Conservation (phyloP, 2,797 vertebrate species). For the Myotis daubentonii region DNA sequence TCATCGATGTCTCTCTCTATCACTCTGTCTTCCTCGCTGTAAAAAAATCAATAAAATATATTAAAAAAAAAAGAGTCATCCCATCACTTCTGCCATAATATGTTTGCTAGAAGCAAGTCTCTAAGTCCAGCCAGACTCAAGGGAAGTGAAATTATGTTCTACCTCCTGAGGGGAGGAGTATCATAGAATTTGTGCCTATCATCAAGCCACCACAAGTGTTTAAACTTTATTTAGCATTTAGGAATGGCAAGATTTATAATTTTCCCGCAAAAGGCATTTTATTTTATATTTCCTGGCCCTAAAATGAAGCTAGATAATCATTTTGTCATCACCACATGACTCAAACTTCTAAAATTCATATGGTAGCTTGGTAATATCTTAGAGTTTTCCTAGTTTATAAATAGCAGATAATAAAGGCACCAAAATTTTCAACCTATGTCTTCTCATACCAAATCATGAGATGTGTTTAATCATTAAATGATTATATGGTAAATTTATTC, state of each 20-base stretch:
- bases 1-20: too few species aligned
- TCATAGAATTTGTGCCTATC: neutral
- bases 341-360: constrained; percentile 34
- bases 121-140: neutral
- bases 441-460: neutral
- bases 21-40: too few species aligned
- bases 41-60: too few species aligned
- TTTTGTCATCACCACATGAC: neutral
- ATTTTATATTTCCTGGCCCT: constrained; percentile 22
- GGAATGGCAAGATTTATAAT: neutral
- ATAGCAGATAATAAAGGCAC: neutral
- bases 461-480: constrained; percentile 16
- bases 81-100: neutral
- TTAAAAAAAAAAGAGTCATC: neutral
- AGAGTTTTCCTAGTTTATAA: neutral
- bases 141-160: neutral
- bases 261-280: neutral
- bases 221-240: constrained; percentile 15
- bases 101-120: neutral
- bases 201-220: neutral
- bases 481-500: constrained; percentile 50
- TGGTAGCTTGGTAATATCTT: neutral
- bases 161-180: neutral
- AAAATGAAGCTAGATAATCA: neutral
- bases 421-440: neutral